phyloP scores from a whole-genome alignment of 1,140 invertebrate species.

The Glomeris maerens region DNA sequence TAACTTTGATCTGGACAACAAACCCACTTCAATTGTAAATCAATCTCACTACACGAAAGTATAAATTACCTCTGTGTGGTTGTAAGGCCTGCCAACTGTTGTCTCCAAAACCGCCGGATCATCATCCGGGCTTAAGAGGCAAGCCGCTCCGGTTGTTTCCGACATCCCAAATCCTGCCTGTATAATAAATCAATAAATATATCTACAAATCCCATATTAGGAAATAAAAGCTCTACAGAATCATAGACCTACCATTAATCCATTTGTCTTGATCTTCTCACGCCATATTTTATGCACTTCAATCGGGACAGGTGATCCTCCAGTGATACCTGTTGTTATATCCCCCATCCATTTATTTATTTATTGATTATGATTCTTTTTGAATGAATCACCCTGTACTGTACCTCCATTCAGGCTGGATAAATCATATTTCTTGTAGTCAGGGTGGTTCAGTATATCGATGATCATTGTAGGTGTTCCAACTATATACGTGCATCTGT shows the following conservation, averaged over 20 bases:
- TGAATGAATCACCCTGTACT: too few species aligned
- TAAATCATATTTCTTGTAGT: conserved; percentile 24
- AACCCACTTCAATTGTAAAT: too few species aligned
- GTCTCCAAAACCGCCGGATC: conserved; percentile 45
- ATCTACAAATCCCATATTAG: too few species aligned
- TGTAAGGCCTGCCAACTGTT: conserved; percentile 60
- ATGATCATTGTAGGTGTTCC: conserved; percentile 44
- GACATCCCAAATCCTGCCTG: neutral
- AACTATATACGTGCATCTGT: conserved; percentile 36
- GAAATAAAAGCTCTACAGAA: neutral
- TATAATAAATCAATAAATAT: neutral
- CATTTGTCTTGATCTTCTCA: too few species aligned
- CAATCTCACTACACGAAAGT: too few species aligned
- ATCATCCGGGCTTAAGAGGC: conserved; percentile 49
- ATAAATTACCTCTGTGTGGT: conserved; percentile 68
- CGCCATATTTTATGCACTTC: too few species aligned
- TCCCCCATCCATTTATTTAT: too few species aligned
- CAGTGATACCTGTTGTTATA: too few species aligned
- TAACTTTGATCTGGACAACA: conserved; percentile 47
- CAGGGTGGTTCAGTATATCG: conserved; percentile 33
- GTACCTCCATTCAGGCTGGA: conserved; percentile 26
- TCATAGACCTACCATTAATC: too few species aligned
- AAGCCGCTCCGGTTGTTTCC: neutral
- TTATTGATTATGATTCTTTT: too few species aligned
- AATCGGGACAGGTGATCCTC: too few species aligned